These are phyloP conservation scores for Acronicta leporina DNA, from an alignment of 2,888 invertebrate genomes.

Conservation along the genomic window DNA sequence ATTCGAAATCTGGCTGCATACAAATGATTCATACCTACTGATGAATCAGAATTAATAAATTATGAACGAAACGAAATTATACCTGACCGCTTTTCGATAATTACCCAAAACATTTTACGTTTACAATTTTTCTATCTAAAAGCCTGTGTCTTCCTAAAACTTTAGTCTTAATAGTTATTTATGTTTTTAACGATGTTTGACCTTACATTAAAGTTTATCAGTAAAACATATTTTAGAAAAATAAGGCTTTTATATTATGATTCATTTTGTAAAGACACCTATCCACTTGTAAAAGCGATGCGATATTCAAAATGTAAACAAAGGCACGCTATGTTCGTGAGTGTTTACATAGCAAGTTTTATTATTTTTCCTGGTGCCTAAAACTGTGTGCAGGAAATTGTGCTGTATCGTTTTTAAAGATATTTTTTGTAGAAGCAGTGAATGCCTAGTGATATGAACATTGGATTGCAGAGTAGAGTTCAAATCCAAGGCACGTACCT, in stretches of 20 bases:
- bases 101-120: conserved; percentile 1
- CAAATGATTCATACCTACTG: conserved; percentile 12
- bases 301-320: background rate
- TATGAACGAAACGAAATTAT: conserved; percentile 2
- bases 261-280: conserved; percentile 18
- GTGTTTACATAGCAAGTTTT: too few relatives aligned
- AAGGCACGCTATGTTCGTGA: too few relatives aligned
- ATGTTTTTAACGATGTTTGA: conserved; percentile 9
- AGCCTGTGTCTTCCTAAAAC: background rate
- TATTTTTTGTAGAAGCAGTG: too few relatives aligned
- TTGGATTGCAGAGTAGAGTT: too few relatives aligned
- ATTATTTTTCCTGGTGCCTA: too few relatives aligned
- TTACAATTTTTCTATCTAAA: background rate
- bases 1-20: conserved; percentile 28
- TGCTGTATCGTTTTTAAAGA: too few relatives aligned
- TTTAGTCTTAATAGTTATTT: background rate
- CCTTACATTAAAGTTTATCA: conserved; percentile 30
- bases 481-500: too few relatives aligned
- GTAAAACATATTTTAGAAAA: conserved; percentile 20
- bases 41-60: conserved; percentile 20
- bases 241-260: conserved; percentile 26
- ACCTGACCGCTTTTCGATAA: conserved; percentile 12
- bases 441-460: too few relatives aligned
- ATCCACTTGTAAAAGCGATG: conserved; percentile 9
- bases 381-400: background rate